Evolutionary conservation across 2,113 vertebrate species (phyloP).

Genomic region (Hystrix cristata): DNA sequence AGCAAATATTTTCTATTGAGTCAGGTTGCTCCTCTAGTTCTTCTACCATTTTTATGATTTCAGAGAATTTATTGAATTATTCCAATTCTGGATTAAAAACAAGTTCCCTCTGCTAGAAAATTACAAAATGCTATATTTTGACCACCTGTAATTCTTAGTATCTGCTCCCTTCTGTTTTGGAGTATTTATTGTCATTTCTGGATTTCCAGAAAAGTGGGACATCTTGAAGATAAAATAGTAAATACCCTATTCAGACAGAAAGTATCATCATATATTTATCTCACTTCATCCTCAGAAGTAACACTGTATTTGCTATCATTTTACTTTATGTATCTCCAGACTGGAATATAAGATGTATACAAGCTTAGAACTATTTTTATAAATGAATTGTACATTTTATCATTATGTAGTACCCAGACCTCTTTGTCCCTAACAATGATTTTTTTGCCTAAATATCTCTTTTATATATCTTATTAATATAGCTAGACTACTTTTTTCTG

Average conservation of each 20-base stretch:
- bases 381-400: not conserved
- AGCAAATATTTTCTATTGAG: conserved; percentile 33
- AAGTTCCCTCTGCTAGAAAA: not conserved
- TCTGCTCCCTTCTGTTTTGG: not conserved
- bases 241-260: not conserved
- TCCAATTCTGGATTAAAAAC: not conserved
- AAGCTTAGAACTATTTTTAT: conserved; percentile 14
- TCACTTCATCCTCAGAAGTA: not conserved
- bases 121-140: not conserved
- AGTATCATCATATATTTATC: not conserved
- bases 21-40: not conserved
- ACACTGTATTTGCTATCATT: not conserved
- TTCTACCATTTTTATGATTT: not conserved
- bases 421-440: not conserved
- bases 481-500: not conserved
- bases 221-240: not conserved
- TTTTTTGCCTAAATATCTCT: not conserved
- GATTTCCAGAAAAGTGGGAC: not conserved
- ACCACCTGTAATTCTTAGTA: not conserved
- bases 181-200: not conserved
- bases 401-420: not conserved
- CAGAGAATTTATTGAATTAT: not conserved
- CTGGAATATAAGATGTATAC: not conserved
- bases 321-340: not conserved
- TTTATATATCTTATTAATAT: not conserved